Percentiles rank a stretch among this genome's conserved stretches.
These are phyloP conservation scores for Sisor rabdophorus DNA, from an alignment of 2,113 vertebrate species.

Conservation along the genomic window DNA sequence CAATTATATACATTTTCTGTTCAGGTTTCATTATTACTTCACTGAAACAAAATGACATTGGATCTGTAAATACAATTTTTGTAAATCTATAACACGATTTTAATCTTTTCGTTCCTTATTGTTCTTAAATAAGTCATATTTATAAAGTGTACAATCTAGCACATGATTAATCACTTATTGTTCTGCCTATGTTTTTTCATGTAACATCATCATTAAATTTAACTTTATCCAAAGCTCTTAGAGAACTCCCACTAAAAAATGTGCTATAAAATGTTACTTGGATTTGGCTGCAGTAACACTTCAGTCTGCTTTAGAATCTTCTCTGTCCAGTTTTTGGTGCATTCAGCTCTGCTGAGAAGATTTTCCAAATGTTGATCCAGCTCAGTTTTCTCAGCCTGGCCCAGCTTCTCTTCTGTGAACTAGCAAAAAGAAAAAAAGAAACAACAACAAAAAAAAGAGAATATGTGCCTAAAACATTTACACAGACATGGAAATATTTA, in stretches of 20 bases:
- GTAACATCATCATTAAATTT: neutral
- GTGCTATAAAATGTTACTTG: conserved; percentile 76
- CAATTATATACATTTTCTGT: neutral
- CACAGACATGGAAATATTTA: neutral
- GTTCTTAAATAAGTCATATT: neutral
- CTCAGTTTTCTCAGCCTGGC: conserved; percentile 97
- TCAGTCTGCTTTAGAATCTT: conserved; percentile 97
- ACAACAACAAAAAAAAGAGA: neutral
- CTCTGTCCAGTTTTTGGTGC: conserved; percentile 94
- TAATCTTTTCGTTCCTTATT: no score
- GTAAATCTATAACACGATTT: no score
- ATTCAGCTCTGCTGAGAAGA: conserved; percentile 89
- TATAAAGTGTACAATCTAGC: neutral
- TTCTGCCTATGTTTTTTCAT: neutral
- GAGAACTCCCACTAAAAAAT: neutral
- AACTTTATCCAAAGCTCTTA: neutral
- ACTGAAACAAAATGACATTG: neutral
- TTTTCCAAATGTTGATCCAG: conserved; percentile 96
- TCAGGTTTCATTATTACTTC: neutral
- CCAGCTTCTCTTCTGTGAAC: conserved; percentile 98
- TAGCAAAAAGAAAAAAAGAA: conserved; percentile 47
- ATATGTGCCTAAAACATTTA: neutral
- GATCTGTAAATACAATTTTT: neutral
- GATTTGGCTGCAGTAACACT: conserved; percentile 93
- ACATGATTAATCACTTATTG: neutral